Evolutionary conservation across 2,113 vertebrate genomes (phyloP).

Genomic region (Oncorhynchus keta): DNA sequence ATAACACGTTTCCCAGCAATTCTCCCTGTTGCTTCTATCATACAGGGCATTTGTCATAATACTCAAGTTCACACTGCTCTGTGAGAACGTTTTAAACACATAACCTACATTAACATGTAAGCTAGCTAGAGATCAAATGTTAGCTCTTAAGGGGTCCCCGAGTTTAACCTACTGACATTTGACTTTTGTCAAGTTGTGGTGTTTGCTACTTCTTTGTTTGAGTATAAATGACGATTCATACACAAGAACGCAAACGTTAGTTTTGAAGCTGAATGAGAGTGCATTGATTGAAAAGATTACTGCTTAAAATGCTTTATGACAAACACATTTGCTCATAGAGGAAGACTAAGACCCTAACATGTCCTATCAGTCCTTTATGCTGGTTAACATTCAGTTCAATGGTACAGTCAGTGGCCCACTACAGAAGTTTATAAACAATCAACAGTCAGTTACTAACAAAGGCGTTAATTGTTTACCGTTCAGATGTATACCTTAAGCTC

Average conservation of each 20-base stretch:
- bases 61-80: not conserved
- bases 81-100: not conserved
- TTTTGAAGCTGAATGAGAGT: not conserved
- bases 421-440: slow-evolving; percentile 41
- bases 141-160: slow-evolving; percentile 4
- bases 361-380: slow-evolving; percentile 22
- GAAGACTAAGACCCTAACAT: too few relatives aligned
- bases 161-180: slow-evolving; percentile 14
- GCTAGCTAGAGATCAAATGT: not conserved
- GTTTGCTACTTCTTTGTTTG: slow-evolving; percentile 8
- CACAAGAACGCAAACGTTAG: not conserved
- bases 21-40: not conserved
- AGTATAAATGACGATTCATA: not conserved
- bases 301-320: not conserved
- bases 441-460: slow-evolving; percentile 17
- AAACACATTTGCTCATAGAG: not conserved
- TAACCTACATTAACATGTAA: not conserved
- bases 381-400: slow-evolving; percentile 37
- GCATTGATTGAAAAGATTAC: too few relatives aligned
- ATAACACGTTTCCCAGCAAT: slow-evolving; percentile 4
- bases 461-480: slow-evolving; percentile 54
- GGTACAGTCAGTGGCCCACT: slow-evolving; percentile 10
- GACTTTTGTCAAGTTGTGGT: not conserved
- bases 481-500: slow-evolving; percentile 59
- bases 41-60: not conserved